These are phyloP conservation scores for Anoplolepis gracilipes DNA, from an alignment of 1,140 invertebrate genomes.

Conservation along the genomic window DNA sequence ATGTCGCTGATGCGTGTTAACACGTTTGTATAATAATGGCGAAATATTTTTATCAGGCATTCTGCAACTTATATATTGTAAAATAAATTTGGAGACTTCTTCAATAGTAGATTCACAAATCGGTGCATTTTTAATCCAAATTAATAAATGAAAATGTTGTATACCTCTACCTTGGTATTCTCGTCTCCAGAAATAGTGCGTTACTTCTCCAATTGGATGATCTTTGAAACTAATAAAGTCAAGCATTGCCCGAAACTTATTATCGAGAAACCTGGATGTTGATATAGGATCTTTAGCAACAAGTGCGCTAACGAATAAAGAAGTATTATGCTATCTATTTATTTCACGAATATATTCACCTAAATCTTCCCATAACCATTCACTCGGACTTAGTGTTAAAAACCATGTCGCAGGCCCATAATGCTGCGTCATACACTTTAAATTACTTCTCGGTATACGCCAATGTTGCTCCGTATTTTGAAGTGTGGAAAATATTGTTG, in stretches of 20 bases:
- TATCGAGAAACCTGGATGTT: neutral
- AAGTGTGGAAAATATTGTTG: neutral
- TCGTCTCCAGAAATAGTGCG: neutral
- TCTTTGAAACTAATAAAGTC: neutral
- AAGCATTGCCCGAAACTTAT: neutral
- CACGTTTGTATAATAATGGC: neutral
- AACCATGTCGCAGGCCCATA: neutral
- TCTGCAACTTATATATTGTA: slow-evolving; percentile 16
- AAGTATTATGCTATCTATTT: neutral
- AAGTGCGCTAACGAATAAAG: neutral
- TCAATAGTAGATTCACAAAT: neutral
- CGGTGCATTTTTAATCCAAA: slow-evolving; percentile 15
- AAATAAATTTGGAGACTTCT: slow-evolving; percentile 22
- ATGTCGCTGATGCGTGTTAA: too few relatives aligned
- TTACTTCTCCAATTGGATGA: slow-evolving; percentile 14
- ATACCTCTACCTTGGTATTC: slow-evolving; percentile 12
- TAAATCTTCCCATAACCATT: neutral
- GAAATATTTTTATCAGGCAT: neutral
- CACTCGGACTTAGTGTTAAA: slow-evolving; percentile 6
- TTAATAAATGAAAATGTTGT: slow-evolving; percentile 21
- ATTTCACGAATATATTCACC: neutral
- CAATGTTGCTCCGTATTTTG: neutral
- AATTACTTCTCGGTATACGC: neutral
- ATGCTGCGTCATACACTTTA: neutral
- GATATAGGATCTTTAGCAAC: neutral